Evolutionary conservation across 92 coral and sea anemone species (phyloP), one percentile per base, ranked within the genome.

Genomic region (Bergia sp.): DNA sequence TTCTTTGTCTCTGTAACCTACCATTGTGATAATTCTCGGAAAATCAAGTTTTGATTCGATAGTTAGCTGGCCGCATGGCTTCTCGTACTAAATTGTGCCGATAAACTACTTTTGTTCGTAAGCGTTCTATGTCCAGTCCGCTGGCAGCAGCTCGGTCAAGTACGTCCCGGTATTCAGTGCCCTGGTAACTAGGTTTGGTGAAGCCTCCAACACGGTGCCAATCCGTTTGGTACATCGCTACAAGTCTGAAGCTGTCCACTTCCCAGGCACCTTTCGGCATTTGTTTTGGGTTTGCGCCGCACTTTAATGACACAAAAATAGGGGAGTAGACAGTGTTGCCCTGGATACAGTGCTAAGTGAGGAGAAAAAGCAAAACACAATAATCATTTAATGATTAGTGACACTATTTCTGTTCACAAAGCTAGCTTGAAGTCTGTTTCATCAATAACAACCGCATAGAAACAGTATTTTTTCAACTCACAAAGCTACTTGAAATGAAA

Each of bases 151-250:
- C 85, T 20, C 74, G 85, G 85, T 81, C 85, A 81, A 81, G 73
- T 81, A 81, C 8, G 74, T 81, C 85, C 85, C 85, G 61, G 85
- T 81, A 81, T 39, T 81, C 85, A 3, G 74, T 81, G 55, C 85
- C 74, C 50, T 61, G 66, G 45, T 37, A 20, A 40, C 47, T 81
- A 58, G 85, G 85, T 64, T 40, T 61, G 71, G 53, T 11, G 72
- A 81, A 81, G 7, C 85, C 85, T 81, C 85, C 85, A 18, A 61
- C 50, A 21, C 53, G 85, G 16, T 57, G 37, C 85, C 85, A 81
- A 42, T 81, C 85, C 1, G 73, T 21, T 61, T 20, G 29, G 74
- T 81, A 61, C 71, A 81, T 81, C 2, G 85, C 85, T 81, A 81
- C 61, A n/a, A 81, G 74, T 38, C 53, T 74, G 18, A 58, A 81